Conservation (phyloP, 2,888 invertebrate genomes). For the Baccha elongata region DNA sequence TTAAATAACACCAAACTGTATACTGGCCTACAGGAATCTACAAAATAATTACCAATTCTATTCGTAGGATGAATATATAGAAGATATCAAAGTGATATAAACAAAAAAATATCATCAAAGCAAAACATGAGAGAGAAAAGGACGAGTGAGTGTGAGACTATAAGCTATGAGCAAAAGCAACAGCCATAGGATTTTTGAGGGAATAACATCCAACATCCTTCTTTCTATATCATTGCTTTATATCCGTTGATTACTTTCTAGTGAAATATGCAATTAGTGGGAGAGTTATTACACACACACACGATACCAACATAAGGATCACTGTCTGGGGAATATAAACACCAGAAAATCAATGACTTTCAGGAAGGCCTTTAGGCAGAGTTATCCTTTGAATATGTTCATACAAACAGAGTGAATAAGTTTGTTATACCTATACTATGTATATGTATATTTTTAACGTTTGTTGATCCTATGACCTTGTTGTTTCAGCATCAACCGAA, state of each 20-base stretch:
- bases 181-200: constrained; percentile 22
- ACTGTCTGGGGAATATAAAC: constrained; percentile 47
- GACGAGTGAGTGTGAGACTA: neutral
- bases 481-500: constrained; percentile 40
- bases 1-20: constrained; percentile 64
- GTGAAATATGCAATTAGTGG: constrained; percentile 63
- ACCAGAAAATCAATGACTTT: constrained; percentile 50
- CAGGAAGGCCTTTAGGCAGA: constrained; percentile 37
- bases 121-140: constrained; percentile 15
- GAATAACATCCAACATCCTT: constrained; percentile 4
- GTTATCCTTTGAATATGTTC: constrained; percentile 19
- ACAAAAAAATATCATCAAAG: constrained; percentile 37
- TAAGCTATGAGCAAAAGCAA: constrained; percentile 28
- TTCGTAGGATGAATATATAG: neutral
- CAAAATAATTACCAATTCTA: constrained; percentile 70
- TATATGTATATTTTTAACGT: constrained; percentile 24
- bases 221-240: constrained; percentile 51
- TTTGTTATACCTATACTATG: neutral
- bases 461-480: constrained; percentile 71
- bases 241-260: constrained; percentile 68
- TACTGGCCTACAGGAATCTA: constrained; percentile 54
- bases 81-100: constrained; percentile 35
- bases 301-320: constrained; percentile 1
- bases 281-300: constrained; percentile 15
- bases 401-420: neutral